phyloP scores from a whole-genome alignment of 2,888 invertebrate species.

The Neoaliturus tenellus region DNA sequence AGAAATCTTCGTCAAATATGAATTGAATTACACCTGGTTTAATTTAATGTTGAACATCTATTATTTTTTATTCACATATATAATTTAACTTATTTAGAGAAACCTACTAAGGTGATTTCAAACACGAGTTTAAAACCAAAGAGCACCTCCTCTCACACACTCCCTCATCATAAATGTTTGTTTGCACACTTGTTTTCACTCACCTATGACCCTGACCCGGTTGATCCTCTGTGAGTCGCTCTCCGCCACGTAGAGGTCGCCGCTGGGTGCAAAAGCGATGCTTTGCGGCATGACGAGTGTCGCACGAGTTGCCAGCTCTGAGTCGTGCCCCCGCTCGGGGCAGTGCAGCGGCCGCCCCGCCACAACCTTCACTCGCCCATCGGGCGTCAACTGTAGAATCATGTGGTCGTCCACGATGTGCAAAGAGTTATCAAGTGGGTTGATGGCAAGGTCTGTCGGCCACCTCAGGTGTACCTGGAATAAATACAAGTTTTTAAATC shows the following conservation, averaged over 20 bases:
- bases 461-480: slow-evolving; percentile 89
- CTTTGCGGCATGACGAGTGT: slow-evolving; percentile 96
- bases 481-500: too few species aligned
- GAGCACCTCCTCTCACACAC: too few species aligned
- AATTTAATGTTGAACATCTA: too few species aligned
- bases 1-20: too few species aligned
- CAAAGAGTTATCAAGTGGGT: slow-evolving; percentile 94
- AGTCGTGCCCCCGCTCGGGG: slow-evolving; percentile 85
- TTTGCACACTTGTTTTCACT: slow-evolving; percentile 3
- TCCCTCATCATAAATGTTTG: neutral
- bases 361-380: slow-evolving; percentile 93
- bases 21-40: too few species aligned
- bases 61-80: too few species aligned
- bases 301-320: slow-evolving; percentile 93
- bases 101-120: too few species aligned
- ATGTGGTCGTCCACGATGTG: slow-evolving; percentile 98
- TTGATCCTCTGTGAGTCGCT: slow-evolving; percentile 97
- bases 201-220: slow-evolving; percentile 88
- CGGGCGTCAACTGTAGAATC: slow-evolving; percentile 93
- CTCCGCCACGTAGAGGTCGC: slow-evolving; percentile 95
- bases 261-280: slow-evolving; percentile 94
- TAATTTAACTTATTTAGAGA: too few species aligned
- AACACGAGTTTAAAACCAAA: too few species aligned
- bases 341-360: slow-evolving; percentile 97
- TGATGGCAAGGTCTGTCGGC: slow-evolving; percentile 97